phyloP scores from a whole-genome alignment of 2,797 vertebrate genomes.

The Sylvilagus floridanus region DNA sequence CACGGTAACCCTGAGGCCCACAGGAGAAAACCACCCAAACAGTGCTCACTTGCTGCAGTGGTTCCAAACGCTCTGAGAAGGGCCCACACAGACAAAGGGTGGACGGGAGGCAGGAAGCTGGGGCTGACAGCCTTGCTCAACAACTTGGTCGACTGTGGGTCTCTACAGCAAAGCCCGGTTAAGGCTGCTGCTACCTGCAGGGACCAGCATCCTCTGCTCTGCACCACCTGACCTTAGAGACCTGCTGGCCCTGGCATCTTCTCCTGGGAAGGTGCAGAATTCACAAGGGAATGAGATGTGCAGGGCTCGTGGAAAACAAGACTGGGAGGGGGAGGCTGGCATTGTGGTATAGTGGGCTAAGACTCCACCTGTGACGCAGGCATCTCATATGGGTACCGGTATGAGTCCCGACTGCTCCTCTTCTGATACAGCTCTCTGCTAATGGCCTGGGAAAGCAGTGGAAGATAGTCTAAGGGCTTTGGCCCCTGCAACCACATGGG shows the following conservation, averaged over 20 bases:
- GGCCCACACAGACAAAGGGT: not conserved
- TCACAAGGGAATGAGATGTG: not conserved
- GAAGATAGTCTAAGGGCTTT: no score
- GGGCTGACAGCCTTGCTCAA: not conserved
- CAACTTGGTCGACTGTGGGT: not conserved
- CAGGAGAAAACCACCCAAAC: not conserved
- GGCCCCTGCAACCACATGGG: no score
- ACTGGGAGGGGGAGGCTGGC: no score
- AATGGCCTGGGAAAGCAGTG: no score
- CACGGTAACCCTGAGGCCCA: not conserved
- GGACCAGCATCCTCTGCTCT: not conserved
- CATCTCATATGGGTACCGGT: no score
- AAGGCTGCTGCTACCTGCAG: not conserved
- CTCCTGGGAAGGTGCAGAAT: not conserved
- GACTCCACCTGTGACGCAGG: no score
- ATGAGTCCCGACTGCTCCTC: no score
- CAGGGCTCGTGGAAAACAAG: not conserved
- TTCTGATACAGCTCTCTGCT: no score
- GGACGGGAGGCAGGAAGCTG: not conserved
- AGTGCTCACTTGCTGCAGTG: not conserved
- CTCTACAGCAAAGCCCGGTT: not conserved
- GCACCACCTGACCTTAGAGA: not conserved
- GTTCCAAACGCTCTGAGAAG: not conserved
- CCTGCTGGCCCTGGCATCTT: not conserved
- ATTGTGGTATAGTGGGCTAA: no score